Evolutionary conservation across 2,113 vertebrate genomes (phyloP), one percentile per base, ranked within the genome.

Genomic region (Prionailurus bengalensis): DNA sequence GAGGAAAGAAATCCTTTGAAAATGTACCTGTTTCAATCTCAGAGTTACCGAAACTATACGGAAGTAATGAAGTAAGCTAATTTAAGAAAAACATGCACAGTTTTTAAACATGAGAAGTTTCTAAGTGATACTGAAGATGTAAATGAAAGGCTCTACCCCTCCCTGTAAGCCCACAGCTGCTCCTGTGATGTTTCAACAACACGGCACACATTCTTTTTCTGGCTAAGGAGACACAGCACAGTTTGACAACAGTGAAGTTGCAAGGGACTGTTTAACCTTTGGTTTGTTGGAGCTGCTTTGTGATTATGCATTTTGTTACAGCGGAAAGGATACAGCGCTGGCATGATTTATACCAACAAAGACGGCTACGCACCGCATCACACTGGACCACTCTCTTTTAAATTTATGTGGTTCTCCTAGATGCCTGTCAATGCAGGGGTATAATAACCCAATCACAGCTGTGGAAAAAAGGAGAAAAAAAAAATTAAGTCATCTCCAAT

Each of bases 261-360:
- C 14, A 12, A 96, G 33, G 66, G 58, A 39, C 66, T 81, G 23
- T 4, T 63, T 83, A 94, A 97, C 89, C 78, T 97, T 96, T 97
- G 85, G 95, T 86, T 96, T 55, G 92, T 78, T 19, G n/a, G 85
- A 97, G 96, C 5, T 89, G 96, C 74, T 93, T 74, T 97, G 66
- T 96, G 96, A 94, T 13, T 58, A 2, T 0, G 33, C 89, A 87
- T 86, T 96, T 98, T 71, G 94, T 63, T 2, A 93, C 29, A 51
- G 81, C 31, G 36, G 98, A 73, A 99, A 99, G 99, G 99, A 99
- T 99, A 99, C 99, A 98, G 99, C 99, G 4, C 99, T 99, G 97
- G 99, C 99, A 31, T 99, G 99, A 98, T 99, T 99, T 98, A 99
- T 99, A 95, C 99, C 99, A 98, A 99, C 99, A 97, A 99, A 99